Percentiles rank a stretch among this genome's conserved stretches.
Evolutionary conservation across 1,140 invertebrate genomes (phyloP).

Genomic region (Cydia fagiglandana): DNA sequence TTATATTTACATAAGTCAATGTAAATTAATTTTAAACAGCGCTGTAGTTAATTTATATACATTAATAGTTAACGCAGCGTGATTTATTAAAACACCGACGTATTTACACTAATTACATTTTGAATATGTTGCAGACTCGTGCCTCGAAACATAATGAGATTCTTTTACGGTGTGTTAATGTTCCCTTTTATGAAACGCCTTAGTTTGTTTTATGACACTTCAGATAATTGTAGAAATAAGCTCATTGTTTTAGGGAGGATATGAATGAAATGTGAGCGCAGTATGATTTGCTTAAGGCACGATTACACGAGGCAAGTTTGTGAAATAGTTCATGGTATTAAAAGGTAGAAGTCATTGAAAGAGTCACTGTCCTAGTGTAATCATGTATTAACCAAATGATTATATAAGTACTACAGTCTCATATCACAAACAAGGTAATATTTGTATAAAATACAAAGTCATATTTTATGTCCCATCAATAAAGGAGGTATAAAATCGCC

Average conservation of each 20-base stretch:
- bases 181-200: slow-evolving; percentile 32
- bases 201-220: slow-evolving; percentile 5
- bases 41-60: not conserved
- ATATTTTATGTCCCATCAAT: not conserved
- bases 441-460: not conserved
- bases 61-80: slow-evolving; percentile 9
- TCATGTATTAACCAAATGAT: not conserved
- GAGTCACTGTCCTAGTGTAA: slow-evolving; percentile 42
- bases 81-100: slow-evolving; percentile 33
- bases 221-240: slow-evolving; percentile 2
- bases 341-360: slow-evolving; percentile 29
- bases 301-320: not conserved
- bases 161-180: slow-evolving; percentile 38
- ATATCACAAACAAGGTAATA: slow-evolving; percentile 5
- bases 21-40: slow-evolving; percentile 22
- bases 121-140: slow-evolving; percentile 37
- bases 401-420: not conserved
- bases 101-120: slow-evolving; percentile 35
- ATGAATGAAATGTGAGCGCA: not conserved
- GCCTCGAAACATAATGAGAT: slow-evolving; percentile 44
- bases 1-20: slow-evolving; percentile 32
- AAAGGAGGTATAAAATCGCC: not conserved
- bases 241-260: not conserved
- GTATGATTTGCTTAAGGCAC: not conserved
- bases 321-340: slow-evolving; percentile 29